phyloP scores from a whole-genome alignment of 2,888 invertebrate genomes.

The Zele albiditarsus region DNA sequence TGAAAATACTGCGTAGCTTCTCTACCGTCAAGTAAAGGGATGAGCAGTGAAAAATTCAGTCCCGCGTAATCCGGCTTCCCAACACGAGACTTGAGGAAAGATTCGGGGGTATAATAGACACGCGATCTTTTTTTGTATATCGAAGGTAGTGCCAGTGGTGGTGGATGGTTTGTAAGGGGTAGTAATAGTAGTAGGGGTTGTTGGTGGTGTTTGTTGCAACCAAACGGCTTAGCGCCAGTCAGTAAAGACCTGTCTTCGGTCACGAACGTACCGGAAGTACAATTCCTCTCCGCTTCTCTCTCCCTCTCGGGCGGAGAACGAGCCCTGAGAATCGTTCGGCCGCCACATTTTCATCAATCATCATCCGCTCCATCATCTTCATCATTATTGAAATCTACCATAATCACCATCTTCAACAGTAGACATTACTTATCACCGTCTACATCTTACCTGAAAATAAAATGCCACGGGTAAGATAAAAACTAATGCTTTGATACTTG shows the following conservation, averaged over 20 bases:
- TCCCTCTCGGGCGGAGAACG: conserved; percentile 49
- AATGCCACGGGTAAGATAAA: conserved; percentile 52
- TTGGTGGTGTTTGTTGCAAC: conserved; percentile 43
- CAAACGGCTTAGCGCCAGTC: conserved; percentile 51
- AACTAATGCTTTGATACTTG: neutral
- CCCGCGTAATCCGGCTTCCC: conserved; percentile 43
- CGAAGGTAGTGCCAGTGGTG: neutral
- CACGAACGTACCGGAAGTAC: conserved; percentile 57
- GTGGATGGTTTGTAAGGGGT: neutral
- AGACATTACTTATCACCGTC: neutral
- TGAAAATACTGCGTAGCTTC: neutral
- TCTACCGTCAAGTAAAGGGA: neutral
- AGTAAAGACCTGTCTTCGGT: conserved; percentile 63
- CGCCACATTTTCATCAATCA: conserved; percentile 48
- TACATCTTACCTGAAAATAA: conserved; percentile 21
- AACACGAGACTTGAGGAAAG: conserved; percentile 50
- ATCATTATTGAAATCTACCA: neutral
- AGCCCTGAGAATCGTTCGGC: conserved; percentile 60
- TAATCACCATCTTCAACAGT: conserved; percentile 2
- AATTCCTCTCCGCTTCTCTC: conserved; percentile 42
- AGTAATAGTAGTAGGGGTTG: conserved; percentile 33
- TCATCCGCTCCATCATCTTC: conserved; percentile 18
- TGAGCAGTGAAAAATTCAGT: conserved; percentile 45
- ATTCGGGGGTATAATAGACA: conserved; percentile 54
- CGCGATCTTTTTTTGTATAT: conserved; percentile 56